phyloP scores from a whole-genome alignment of 2,888 invertebrate species.

The Agelastica alni region DNA sequence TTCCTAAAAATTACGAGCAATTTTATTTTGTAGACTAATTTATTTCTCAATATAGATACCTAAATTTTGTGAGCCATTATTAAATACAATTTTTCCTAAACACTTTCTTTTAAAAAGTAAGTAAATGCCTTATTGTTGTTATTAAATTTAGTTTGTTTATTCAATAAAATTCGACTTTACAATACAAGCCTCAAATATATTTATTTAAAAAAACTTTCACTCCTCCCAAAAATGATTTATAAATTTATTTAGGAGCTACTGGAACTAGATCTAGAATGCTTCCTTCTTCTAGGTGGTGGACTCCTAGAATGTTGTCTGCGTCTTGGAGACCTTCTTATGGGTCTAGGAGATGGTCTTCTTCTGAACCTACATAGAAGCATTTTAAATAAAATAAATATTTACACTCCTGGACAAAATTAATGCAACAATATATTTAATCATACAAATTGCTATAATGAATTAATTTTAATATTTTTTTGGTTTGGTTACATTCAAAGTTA shows the following conservation, averaged over 20 bases:
- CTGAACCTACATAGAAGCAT: constrained; percentile 44
- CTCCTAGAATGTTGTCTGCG: constrained; percentile 64
- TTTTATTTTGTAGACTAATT: too few relatives aligned
- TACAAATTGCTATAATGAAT: too few relatives aligned
- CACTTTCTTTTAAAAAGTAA: too few relatives aligned
- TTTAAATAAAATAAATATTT: too few relatives aligned
- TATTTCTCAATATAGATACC: too few relatives aligned
- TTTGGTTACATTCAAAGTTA: too few relatives aligned
- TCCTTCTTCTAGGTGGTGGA: constrained; percentile 66
- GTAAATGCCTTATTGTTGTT: not conserved
- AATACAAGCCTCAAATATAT: not conserved
- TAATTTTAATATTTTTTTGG: too few relatives aligned
- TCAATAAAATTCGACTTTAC: constrained; percentile 11
- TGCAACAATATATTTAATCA: too few relatives aligned
- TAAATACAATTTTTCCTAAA: too few relatives aligned
- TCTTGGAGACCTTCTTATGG: constrained; percentile 61
- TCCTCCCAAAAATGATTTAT: not conserved
- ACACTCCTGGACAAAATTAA: too few relatives aligned
- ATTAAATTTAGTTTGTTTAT: constrained; percentile 7
- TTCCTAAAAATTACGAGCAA: too few relatives aligned
- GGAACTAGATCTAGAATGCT: constrained; percentile 68
- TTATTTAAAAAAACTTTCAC: not conserved
- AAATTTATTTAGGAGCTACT: constrained; percentile 63
- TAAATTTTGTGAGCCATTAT: too few relatives aligned
- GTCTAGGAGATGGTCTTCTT: constrained; percentile 52